Evolutionary conservation across 2,113 vertebrate genomes (phyloP), one percentile per base, ranked within the genome.

Genomic region (Gavia stellata): DNA sequence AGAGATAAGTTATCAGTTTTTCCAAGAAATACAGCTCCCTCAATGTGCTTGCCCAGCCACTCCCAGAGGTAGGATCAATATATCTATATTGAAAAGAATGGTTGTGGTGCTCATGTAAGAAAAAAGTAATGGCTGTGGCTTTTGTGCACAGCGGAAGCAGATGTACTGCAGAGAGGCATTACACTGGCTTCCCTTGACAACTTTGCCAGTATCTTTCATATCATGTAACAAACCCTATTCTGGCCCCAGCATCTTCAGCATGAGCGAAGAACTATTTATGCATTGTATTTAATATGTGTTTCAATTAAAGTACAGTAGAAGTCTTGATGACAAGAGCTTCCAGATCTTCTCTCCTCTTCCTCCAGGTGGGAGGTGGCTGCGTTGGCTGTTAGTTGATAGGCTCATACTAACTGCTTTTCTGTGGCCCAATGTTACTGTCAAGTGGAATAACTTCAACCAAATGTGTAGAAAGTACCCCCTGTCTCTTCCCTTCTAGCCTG

Each of bases 11-110:
- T 77, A 78, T 18, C 56, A 71, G 29, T 82, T 92, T 86, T 82
- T 74, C 52, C 56, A 79, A 94, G 84, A 26, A 42, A 34, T 67
- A 63, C 6, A 85, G 26, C 19, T 91, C 66, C 81, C 66, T 91
- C 79, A 79, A 47, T 49, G 61, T 52, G 56, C 34, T 82, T 94
- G 26, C 38, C 70, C 56, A 82, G 84, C 56, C 87, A 87, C 68
- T 92, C 78, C 84, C 81, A 79, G 67, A 72, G 61, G 70, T 29
- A 91, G 36, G 36, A 96, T 92, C 91, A 56, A 95, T 95, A 92
- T 10, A 25, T 26, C 47, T 80, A 8, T 80, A 85, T 93, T 79
- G 62, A 85, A 96, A 95, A 95, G 56, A 90, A 88, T 82, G 49
- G 67, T 5, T 91, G 77, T 82, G 52, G 62, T 52, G 63, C 18